Evolutionary conservation across 2,888 invertebrate species (phyloP).

Genomic region (Lissonota sp.): DNA sequence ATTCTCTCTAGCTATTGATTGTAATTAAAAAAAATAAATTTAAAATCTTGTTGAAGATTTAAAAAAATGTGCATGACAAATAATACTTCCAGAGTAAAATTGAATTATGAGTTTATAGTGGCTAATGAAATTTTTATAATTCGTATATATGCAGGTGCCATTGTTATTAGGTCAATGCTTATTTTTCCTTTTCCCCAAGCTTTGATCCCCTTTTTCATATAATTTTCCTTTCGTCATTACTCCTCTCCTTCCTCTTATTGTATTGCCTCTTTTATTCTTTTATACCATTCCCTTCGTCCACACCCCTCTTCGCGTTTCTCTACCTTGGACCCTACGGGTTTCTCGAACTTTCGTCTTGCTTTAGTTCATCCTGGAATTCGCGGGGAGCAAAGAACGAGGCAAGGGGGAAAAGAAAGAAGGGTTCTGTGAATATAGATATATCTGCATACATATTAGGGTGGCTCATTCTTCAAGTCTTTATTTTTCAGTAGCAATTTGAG

Average conservation of each 20-base stretch:
- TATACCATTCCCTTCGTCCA: slow-evolving; percentile 26
- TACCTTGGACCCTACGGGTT: slow-evolving; percentile 49
- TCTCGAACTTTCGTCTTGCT: slow-evolving; percentile 61
- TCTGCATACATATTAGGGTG: too few species aligned
- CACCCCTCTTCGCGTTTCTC: slow-evolving; percentile 45
- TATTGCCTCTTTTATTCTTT: slow-evolving; percentile 17
- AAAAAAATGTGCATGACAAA: background rate
- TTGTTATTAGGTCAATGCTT: too few species aligned
- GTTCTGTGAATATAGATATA: slow-evolving; percentile 22
- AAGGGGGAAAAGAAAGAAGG: slow-evolving; percentile 54
- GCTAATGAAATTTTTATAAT: background rate
- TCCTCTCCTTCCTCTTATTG: slow-evolving; percentile 36
- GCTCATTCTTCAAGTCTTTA: too few species aligned
- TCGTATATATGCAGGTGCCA: background rate
- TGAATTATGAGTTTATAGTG: too few species aligned
- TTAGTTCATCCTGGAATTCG: slow-evolving; percentile 60
- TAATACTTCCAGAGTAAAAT: too few species aligned
- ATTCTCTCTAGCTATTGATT: too few species aligned
- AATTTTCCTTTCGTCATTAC: slow-evolving; percentile 23
- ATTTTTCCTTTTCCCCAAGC: background rate
- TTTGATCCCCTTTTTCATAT: slow-evolving; percentile 39
- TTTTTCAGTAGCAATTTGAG: too few species aligned
- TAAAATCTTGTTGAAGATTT: slow-evolving; percentile 1
- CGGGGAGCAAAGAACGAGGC: slow-evolving; percentile 44
- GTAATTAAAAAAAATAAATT: too few species aligned